These are phyloP conservation scores for Tolypeutes matacus DNA, from an alignment of 2,797 vertebrate genomes.

Conservation along the genomic window DNA sequence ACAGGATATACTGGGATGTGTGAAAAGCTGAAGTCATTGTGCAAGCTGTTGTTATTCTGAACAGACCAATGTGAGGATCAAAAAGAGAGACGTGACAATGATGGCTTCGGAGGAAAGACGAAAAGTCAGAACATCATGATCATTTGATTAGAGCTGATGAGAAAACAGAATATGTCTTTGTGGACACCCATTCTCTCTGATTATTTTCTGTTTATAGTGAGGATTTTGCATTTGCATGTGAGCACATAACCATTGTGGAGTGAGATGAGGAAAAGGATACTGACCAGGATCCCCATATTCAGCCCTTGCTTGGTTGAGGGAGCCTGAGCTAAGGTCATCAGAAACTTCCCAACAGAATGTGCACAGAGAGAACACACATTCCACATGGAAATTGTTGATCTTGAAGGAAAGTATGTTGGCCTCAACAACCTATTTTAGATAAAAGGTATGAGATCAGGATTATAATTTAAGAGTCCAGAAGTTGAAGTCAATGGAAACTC, in stretches of 20 bases:
- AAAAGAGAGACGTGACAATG: background rate
- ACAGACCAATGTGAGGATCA: background rate
- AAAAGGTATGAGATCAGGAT: background rate
- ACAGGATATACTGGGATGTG: no score
- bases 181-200: background rate
- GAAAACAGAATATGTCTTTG: background rate
- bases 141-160: background rate
- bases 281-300: background rate
- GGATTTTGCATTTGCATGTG: background rate
- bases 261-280: fast-evolving
- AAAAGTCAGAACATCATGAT: background rate
- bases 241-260: background rate
- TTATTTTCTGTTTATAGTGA: background rate
- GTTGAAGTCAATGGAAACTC: background rate
- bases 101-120: background rate
- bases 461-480: background rate
- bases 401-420: background rate
- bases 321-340: background rate
- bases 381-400: no score
- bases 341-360: background rate
- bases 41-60: background rate
- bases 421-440: background rate
- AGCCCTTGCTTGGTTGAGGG: no score
- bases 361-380: background rate
- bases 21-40: background rate